Conservation (phyloP, 2,888 invertebrate species). For the Patella depressa region DNA sequence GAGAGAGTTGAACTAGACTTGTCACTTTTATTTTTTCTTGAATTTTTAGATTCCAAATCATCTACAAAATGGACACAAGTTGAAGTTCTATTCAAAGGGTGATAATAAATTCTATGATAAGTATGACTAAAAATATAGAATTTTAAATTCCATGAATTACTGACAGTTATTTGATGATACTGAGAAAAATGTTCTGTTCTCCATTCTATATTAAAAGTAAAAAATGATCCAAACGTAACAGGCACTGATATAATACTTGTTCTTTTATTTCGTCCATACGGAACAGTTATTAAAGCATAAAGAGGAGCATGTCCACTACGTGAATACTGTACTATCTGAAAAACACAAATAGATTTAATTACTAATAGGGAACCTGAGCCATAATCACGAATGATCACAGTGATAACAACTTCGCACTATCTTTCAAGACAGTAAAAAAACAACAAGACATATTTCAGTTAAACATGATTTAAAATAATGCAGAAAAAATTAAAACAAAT, state of each 20-base stretch:
- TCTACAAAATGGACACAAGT: background rate
- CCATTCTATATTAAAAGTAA: slow-evolving; percentile 37
- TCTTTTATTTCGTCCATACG: background rate
- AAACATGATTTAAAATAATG: no score
- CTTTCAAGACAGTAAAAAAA: background rate
- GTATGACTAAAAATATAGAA: slow-evolving; percentile 40
- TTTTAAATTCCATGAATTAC: slow-evolving; percentile 34
- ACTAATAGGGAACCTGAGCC: no score
- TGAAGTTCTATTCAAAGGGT: background rate
- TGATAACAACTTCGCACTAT: background rate
- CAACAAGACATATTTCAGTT: no score
- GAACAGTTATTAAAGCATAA: slow-evolving; percentile 25
- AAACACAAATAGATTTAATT: background rate
- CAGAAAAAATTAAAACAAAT: no score
- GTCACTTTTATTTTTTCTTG: no score
- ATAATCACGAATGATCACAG: background rate
- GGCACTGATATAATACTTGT: slow-evolving; percentile 31
- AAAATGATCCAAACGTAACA: slow-evolving; percentile 41
- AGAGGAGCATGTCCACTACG: slow-evolving; percentile 33
- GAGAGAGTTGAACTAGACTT: no score
- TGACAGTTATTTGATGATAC: slow-evolving; percentile 43
- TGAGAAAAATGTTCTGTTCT: slow-evolving; percentile 25
- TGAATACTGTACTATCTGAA: slow-evolving; percentile 45
- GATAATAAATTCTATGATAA: background rate
- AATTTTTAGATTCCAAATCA: no score